Evolutionary conservation across 2,113 vertebrate species (phyloP).

Genomic region (Atractosteus spatula): DNA sequence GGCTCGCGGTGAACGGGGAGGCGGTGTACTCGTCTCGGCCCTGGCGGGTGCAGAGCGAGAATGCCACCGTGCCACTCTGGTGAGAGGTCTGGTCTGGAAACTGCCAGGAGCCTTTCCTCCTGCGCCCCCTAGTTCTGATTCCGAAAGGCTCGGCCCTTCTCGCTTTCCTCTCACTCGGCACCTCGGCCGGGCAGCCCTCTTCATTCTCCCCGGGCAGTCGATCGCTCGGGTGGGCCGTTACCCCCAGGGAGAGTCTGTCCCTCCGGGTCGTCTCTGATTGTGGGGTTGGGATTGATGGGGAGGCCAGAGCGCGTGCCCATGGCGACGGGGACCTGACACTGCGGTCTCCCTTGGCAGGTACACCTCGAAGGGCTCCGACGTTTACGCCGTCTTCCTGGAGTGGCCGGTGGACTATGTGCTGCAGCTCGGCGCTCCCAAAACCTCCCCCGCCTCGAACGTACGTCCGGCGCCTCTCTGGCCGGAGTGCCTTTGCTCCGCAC

Average conservation of each 20-base stretch:
- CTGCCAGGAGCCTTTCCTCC: slow-evolving; percentile 36
- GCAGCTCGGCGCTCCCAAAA: slow-evolving; percentile 49
- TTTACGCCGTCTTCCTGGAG: slow-evolving; percentile 69
- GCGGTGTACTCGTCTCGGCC: slow-evolving; percentile 84
- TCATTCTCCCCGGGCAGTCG: no score
- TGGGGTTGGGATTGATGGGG: background rate
- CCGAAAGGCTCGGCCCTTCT: slow-evolving; percentile 10
- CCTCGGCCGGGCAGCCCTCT: slow-evolving; percentile 32
- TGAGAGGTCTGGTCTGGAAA: slow-evolving; percentile 55
- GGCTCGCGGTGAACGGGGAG: slow-evolving; percentile 83
- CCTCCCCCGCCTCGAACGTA: slow-evolving; percentile 57
- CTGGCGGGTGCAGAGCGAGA: slow-evolving; percentile 84
- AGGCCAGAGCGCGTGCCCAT: no score
- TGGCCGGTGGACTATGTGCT: slow-evolving; percentile 59
- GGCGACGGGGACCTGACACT: no score
- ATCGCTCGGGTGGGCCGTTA: slow-evolving; percentile 1
- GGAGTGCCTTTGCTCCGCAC: no score
- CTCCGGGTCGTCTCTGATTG: no score
- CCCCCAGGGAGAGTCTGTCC: slow-evolving; percentile 38
- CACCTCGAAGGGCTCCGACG: slow-evolving; percentile 57
- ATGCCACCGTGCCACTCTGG: slow-evolving; percentile 66
- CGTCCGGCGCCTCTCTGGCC: slow-evolving; percentile 27
- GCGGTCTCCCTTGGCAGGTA: slow-evolving; percentile 56
- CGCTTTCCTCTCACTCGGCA: slow-evolving; percentile 32
- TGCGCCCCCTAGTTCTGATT: slow-evolving; percentile 28